phyloP scores from a whole-genome alignment of 2,113 vertebrate genomes.

The Lipophrys pholis region DNA sequence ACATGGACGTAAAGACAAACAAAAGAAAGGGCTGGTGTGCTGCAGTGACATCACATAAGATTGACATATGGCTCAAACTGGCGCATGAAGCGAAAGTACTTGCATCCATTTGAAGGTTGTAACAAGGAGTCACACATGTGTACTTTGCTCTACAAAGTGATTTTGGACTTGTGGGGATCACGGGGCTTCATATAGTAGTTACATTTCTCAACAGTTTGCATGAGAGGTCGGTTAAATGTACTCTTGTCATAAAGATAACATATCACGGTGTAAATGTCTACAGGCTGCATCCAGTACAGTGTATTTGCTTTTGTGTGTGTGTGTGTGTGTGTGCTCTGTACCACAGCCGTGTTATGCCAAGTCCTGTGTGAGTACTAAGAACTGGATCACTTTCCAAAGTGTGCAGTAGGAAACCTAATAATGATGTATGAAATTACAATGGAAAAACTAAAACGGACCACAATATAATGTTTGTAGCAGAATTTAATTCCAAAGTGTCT shows the following conservation, averaged over 20 bases:
- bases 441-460: too few relatives aligned
- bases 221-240: slow-evolving; percentile 55
- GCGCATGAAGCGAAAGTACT: slow-evolving; percentile 49
- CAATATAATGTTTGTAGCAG: too few relatives aligned
- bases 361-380: too few relatives aligned
- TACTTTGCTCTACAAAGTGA: slow-evolving; percentile 46
- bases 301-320: slow-evolving; percentile 19
- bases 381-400: too few relatives aligned
- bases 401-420: too few relatives aligned
- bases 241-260: slow-evolving; percentile 37
- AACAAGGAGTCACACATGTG: slow-evolving; percentile 41
- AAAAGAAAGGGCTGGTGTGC: slow-evolving; percentile 24
- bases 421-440: too few relatives aligned
- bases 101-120: slow-evolving; percentile 41
- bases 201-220: slow-evolving; percentile 39
- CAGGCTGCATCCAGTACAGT: slow-evolving; percentile 34
- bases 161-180: slow-evolving; percentile 27
- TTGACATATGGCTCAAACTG: slow-evolving; percentile 60
- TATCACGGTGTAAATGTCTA: slow-evolving; percentile 56
- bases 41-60: slow-evolving; percentile 35
- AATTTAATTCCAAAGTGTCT: too few relatives aligned
- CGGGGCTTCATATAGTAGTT: slow-evolving; percentile 60
- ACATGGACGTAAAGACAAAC: slow-evolving; percentile 45
- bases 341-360: slow-evolving; percentile 32
- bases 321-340: slow-evolving; percentile 55